A percentile compares a stretch with the other conserved stretches of the same genome.
These are phyloP conservation scores for Trisateles emortualis DNA, from an alignment of 2,888 invertebrate genomes.

Conservation along the genomic window DNA sequence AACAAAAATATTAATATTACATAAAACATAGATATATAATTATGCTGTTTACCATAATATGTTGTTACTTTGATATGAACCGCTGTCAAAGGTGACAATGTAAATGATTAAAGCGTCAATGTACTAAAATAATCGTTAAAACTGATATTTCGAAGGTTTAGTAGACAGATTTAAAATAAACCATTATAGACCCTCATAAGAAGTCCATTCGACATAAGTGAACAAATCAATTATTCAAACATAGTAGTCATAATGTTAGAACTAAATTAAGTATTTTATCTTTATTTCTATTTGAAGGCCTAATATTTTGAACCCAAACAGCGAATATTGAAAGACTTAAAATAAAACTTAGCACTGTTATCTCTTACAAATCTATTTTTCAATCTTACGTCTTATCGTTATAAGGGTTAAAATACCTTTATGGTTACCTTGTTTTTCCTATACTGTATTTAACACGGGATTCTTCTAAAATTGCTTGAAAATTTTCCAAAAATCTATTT, in stretches of 20 bases:
- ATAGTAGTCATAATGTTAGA: neutral
- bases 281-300: conserved; percentile 28
- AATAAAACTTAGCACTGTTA: conserved; percentile 47
- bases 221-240: neutral
- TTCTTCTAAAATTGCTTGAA: conserved; percentile 23
- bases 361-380: conserved; percentile 61
- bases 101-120: too few species aligned
- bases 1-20: too few species aligned
- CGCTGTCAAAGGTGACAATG: too few species aligned
- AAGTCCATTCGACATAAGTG: conserved; percentile 13
- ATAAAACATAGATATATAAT: too few species aligned
- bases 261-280: neutral
- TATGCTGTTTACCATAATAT: too few species aligned
- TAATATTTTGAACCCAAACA: conserved; percentile 53
- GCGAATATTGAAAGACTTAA: conserved; percentile 65
- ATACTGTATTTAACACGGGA: conserved; percentile 23
- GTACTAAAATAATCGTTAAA: neutral
- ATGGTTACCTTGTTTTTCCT: conserved; percentile 39
- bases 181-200: conserved; percentile 1
- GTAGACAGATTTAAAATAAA: neutral
- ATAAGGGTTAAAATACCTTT: conserved; percentile 40
- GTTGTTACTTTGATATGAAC: too few species aligned
- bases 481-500: conserved; percentile 8
- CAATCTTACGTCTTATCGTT: conserved; percentile 53
- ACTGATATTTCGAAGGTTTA: too few species aligned